These are phyloP conservation scores for Diadumene lineata DNA, from an alignment of 92 coral and sea anemone genomes.

Conservation along the genomic window DNA sequence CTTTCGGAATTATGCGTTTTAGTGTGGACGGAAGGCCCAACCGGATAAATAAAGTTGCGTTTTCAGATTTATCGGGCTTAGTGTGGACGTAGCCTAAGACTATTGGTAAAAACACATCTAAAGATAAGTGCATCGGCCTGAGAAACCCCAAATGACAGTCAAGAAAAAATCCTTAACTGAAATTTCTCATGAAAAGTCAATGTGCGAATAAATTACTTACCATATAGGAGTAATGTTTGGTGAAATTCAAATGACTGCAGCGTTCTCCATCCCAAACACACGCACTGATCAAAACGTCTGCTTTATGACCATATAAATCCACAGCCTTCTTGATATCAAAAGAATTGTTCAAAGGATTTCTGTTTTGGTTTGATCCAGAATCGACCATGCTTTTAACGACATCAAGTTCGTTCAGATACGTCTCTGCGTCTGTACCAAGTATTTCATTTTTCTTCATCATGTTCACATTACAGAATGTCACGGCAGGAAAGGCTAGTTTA, in stretches of 20 bases:
- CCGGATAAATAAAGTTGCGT: no score
- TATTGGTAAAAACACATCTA: no score
- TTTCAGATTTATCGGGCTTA: no score
- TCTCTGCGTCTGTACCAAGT: constrained; percentile 41
- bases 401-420: constrained; percentile 35
- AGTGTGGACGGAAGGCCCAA: no score
- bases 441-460: constrained; percentile 41
- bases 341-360: constrained; percentile 5
- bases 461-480: constrained; percentile 55
- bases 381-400: background rate
- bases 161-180: no score
- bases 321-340: constrained; percentile 32
- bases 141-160: no score
- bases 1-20: no score
- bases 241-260: constrained; percentile 46
- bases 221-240: constrained; percentile 22
- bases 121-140: no score
- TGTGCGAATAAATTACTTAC: constrained; percentile 26
- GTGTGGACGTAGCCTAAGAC: no score
- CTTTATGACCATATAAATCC: constrained; percentile 38
- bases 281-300: constrained; percentile 18
- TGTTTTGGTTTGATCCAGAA: background rate
- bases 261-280: constrained; percentile 47
- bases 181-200: no score
- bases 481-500: constrained; percentile 37